Evolutionary conservation across 2,797 vertebrate species (phyloP), one percentile per base, ranked within the genome.

Genomic region (Enteromius paludinosus): DNA sequence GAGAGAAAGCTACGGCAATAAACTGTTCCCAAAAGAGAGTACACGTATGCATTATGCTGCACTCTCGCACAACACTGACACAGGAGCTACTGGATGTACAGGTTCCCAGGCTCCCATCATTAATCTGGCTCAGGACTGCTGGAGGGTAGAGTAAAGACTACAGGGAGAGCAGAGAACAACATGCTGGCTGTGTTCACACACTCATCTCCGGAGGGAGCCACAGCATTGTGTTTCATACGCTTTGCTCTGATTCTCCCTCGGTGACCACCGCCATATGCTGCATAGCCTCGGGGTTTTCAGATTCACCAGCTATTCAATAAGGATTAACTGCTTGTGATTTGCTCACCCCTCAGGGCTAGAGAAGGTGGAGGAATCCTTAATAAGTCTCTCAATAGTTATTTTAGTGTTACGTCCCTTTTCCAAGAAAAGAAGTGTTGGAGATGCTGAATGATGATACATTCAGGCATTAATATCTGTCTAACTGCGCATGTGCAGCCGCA

Each of bases 321-420:
- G 73, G 73, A 77, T 83, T 83, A 83, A 83, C n/a, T 45, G 73
- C 64, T 25, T 77, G 65, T 47, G 52, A 77, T 83, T 77, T 83
- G 81, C 68, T 59, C 64, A 70, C 25, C 62, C 81, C 64, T 69
- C 49, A 47, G 73, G 73, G 81, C 81, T 70, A 23, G 38, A 59
- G 52, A 77, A 77, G 52, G 47, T 59, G 64, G 20, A 47, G n/a
- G 49, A 83, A 83, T 77, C 3, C 81, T 83, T 77, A 83, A 76
- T 70, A n/a, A 75, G 20, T 59, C 52, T 59, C 72, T 69, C 2
- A 2, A 69, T 35, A 45, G 64, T 38, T 47, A 33, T 76, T 76
- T 83, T 70, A 59, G 47, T 56, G 49, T 9, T 17, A 18, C 35
- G 35, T 69, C 25, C 20, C 47, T 3, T 66, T 47, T 76, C 35